Evolutionary conservation across 2,888 invertebrate species (phyloP), one percentile per base, ranked within the genome.

Genomic region (Carterocephalus palaemon): DNA sequence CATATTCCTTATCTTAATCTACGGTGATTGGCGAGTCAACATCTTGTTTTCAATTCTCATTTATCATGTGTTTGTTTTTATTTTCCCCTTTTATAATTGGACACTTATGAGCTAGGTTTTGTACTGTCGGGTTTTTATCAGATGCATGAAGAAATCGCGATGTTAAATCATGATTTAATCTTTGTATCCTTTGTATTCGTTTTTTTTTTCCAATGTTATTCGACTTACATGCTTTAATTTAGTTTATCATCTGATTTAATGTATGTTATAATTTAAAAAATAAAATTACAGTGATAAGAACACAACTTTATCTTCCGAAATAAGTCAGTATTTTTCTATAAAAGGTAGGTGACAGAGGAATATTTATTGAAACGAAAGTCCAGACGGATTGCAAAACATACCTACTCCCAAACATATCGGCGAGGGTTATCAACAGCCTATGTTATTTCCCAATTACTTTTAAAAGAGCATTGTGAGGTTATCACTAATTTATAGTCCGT

Each of bases 401-500:
- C 33, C 37, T n/a, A n/a, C n/a, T 29, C 41, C 26, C 12, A 23
- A 43, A 31, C 36, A 26, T 10, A 31, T 45, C 29, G 8, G 7
- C 4, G 49, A 56, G 55, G 58, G 62, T 67, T 64, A 64, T 68
- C 67, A 32, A 33, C 12, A 24, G 19, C 19, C 9, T 37, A 23
- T 47, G 56, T 54, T 58, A 56, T 67, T 70, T 69, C 63, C 62
- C 64, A 60, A 59, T 63, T 70, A 61, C 57, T 63, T 56, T 51
- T 52, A 51, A 63, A 66, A 52, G 49, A 53, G 57, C 54, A 56
- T 59, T 59, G 55, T 54, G 46, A 38, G 64, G 67, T 70, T 70
- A 70, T 67, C 68, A 48, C 56, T 42, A 46, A 26, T 31, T 55
- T 64, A 65, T 67, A 60, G 46, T 52, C 42, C 54, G 47, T 64